These are phyloP conservation scores for Edolisoma coerulescens DNA, from an alignment of 2,113 vertebrate species.

Conservation along the genomic window DNA sequence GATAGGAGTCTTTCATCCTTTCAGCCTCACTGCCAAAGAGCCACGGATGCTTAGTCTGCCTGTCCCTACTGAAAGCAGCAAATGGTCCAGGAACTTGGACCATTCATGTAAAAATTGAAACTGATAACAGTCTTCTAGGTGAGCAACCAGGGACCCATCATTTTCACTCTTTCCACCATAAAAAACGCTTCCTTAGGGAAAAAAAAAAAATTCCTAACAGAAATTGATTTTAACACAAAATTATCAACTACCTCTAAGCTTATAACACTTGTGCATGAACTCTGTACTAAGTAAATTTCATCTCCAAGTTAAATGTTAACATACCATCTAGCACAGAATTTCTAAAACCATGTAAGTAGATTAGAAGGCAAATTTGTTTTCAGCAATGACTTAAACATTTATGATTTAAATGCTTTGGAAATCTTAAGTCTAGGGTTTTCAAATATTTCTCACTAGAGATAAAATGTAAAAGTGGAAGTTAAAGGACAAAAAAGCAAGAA, in stretches of 20 bases:
- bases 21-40: not conserved
- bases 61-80: conserved; percentile 34
- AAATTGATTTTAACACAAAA: not conserved
- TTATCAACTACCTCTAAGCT: not conserved
- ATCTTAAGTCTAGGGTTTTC: not conserved
- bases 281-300: not conserved
- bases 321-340: not conserved
- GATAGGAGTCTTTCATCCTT: conserved; percentile 4
- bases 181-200: not conserved
- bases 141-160: not conserved
- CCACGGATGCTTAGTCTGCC: not conserved
- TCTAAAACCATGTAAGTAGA: not conserved
- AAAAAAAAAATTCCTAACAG: not conserved
- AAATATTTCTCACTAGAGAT: not conserved
- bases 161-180: not conserved
- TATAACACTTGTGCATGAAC: not conserved
- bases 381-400: not conserved
- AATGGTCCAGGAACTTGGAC: conserved; percentile 13
- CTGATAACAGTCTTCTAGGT: conserved; percentile 4
- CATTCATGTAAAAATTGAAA: conserved; percentile 18
- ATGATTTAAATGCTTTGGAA: not conserved
- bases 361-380: not conserved
- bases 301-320: not conserved
- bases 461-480: not conserved
- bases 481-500: not conserved